phyloP scores from a whole-genome alignment of 2,797 vertebrate genomes.

The Hydrocynus forskahlii region DNA sequence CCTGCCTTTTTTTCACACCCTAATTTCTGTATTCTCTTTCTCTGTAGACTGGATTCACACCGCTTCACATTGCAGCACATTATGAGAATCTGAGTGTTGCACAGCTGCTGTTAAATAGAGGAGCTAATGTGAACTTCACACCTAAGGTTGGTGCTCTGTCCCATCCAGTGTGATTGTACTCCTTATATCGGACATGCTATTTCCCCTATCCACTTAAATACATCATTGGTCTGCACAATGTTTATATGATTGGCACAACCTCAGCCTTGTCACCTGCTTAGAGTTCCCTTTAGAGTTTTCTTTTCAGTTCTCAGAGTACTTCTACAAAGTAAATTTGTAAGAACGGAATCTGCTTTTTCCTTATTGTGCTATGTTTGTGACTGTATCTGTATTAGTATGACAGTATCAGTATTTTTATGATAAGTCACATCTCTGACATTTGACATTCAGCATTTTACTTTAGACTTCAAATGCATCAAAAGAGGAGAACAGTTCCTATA shows the following conservation, averaged over 20 bases:
- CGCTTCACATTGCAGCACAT: slow-evolving; percentile 96
- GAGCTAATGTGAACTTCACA: slow-evolving; percentile 95
- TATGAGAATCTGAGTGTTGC: slow-evolving; percentile 97
- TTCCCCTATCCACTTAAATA: background rate
- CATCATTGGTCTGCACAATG: background rate
- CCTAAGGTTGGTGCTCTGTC: slow-evolving; percentile 85
- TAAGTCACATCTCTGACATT: too few relatives aligned
- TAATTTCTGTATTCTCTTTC: slow-evolving; percentile 1
- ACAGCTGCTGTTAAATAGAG: slow-evolving; percentile 91
- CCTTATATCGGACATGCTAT: background rate
- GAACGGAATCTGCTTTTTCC: too few relatives aligned
- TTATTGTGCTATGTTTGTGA: too few relatives aligned
- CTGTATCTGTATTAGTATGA: too few relatives aligned
- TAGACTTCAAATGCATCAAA: too few relatives aligned
- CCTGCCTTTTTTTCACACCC: background rate
- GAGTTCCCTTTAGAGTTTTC: too few relatives aligned
- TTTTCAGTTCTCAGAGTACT: too few relatives aligned
- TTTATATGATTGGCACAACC: background rate
- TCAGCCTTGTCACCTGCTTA: background rate
- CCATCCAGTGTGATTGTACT: background rate
- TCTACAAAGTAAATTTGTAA: too few relatives aligned
- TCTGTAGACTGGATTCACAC: slow-evolving; percentile 93
- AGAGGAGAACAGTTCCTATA: too few relatives aligned
- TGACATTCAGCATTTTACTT: too few relatives aligned
- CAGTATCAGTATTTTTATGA: too few relatives aligned